Percentiles rank a stretch among this genome's conserved stretches.
Evolutionary conservation across 2,113 vertebrate species (phyloP).

Genomic region (Oryzias javanicus): DNA sequence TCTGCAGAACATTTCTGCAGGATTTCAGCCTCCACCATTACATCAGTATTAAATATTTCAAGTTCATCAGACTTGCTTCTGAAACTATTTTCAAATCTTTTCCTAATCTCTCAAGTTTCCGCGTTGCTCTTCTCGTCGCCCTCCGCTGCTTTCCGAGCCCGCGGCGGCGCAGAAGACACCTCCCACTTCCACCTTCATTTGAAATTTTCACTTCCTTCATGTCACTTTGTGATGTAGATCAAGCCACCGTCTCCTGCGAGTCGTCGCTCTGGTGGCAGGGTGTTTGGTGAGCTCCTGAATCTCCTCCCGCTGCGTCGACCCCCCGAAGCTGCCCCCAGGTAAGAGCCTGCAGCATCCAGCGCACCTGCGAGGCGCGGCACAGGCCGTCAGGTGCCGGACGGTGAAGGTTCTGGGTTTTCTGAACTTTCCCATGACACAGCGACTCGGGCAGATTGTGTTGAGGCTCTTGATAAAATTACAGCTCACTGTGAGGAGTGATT

Average conservation of each 20-base stretch:
- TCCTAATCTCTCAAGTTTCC: accelerated
- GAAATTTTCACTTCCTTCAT: constrained; percentile 75
- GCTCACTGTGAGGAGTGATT: constrained; percentile 57
- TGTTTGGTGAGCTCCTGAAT: constrained; percentile 30
- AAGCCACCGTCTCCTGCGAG: constrained; percentile 33
- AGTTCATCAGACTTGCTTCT: background rate
- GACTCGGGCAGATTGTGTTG: constrained; percentile 26
- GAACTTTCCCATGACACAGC: constrained; percentile 3
- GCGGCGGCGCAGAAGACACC: constrained; percentile 45
- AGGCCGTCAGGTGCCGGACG: too few relatives aligned
- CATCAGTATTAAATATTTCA: too few relatives aligned
- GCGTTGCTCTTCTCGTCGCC: background rate
- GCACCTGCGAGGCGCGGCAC: constrained; percentile 5
- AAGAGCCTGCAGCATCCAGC: constrained; percentile 36
- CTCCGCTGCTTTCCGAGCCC: constrained; percentile 16
- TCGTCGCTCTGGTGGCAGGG: constrained; percentile 54
- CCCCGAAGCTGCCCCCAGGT: too few relatives aligned
- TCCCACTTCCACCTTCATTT: constrained; percentile 72
- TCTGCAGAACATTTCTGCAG: too few relatives aligned
- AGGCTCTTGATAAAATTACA: constrained; percentile 59
- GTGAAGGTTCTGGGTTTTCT: background rate
- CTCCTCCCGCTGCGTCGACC: constrained; percentile 34
- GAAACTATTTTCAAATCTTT: background rate
- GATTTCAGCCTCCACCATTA: too few relatives aligned
- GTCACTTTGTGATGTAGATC: constrained; percentile 50